Evolutionary conservation across 2,113 vertebrate genomes (phyloP), one percentile per base, ranked within the genome.

Genomic region (Amblyopsis rosae): DNA sequence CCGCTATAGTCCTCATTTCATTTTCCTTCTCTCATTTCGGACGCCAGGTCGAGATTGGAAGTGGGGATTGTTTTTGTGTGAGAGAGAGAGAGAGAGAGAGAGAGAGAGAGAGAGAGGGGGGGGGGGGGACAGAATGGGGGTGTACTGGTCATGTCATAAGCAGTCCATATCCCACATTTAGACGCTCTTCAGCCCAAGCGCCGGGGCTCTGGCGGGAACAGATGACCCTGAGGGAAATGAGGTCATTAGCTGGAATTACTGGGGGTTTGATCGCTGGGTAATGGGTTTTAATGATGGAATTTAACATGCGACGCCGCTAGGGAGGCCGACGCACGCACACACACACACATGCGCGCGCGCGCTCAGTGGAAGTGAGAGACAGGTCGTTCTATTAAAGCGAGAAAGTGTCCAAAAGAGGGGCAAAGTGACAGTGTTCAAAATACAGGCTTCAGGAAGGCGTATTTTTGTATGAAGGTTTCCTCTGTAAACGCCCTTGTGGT

Each of bases 191-290:
- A 91, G 89, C 90, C 87, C 82, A 87, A 87, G 83, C 84, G 65
- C 81, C 89, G 66, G 48, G 15, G 67, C 0, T 70, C 70, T 82
- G 91, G 90, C 83, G 82, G 79, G 87, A 80, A 83, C 12, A 32
- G 69, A 70, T 92, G 91, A 89, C 88, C 90, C 87, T 92, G 88
- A 91, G 90, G 92, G 89, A 92, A 93, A 94, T 93, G 83, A 93
- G 90, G 91, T 93, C 86, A 93, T 93, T 92, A 93, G 90, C 91
- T 50, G 84, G 90, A 92, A 90, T 93, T 92, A 91, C 85, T 87
- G 87, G 66, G 6, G 87, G 82, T 81, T 93, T 93, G 93, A 93
- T 94, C 89, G 92, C 91, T 92, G 5, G 0, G 91, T 93, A 94
- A 94, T 93, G 88, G 92, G 90, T 92, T 92, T 93, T 93, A 92